Percentiles rank a stretch among this genome's conserved stretches.
These are phyloP conservation scores for Peromyscus nudipes DNA, from an alignment of 2,797 vertebrate genomes.

Conservation along the genomic window DNA sequence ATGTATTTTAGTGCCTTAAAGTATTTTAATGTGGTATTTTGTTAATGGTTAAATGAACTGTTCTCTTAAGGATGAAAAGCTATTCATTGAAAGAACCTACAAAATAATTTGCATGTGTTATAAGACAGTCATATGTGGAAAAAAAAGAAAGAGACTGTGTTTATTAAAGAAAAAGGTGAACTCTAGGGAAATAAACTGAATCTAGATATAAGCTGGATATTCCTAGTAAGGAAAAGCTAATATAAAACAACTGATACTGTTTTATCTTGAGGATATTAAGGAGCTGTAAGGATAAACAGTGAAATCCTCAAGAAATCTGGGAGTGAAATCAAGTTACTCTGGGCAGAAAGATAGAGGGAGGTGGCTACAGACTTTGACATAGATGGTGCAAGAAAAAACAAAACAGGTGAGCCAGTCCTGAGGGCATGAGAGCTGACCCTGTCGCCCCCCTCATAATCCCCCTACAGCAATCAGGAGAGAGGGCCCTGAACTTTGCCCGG, in stretches of 20 bases:
- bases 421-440: neutral
- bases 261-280: neutral
- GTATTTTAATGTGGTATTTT: constrained; percentile 62
- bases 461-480: neutral
- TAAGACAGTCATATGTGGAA: neutral
- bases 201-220: neutral
- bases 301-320: neutral
- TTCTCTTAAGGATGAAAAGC: constrained; percentile 57
- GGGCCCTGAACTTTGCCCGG: neutral
- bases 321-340: neutral
- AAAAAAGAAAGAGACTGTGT: neutral
- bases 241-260: neutral
- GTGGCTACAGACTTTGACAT: neutral
- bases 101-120: constrained; percentile 44
- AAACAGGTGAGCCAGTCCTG: neutral
- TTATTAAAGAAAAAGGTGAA: neutral
- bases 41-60: constrained; percentile 60
- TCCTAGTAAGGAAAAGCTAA: neutral
- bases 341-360: neutral
- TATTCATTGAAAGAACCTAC: constrained; percentile 46
- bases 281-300: neutral
- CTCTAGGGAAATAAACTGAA: neutral
- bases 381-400: neutral
- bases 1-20: constrained; percentile 78
- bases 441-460: neutral